Evolutionary conservation across 2,888 invertebrate genomes (phyloP).

Genomic region (Cordylochernes scorpioides): DNA sequence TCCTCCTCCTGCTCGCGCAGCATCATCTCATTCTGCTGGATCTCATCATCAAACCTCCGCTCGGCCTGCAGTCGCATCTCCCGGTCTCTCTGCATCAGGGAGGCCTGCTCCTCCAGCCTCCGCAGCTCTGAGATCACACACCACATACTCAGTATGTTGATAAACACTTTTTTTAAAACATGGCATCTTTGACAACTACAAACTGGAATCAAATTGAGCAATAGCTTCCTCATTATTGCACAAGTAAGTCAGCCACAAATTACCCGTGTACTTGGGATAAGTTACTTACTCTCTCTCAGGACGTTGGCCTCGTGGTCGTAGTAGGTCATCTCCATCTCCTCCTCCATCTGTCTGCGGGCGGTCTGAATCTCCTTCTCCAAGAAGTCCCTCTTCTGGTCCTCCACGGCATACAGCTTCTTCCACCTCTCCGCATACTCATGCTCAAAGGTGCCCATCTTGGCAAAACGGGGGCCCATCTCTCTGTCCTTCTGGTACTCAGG

Average conservation of each 20-base stretch:
- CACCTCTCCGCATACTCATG: slow-evolving; percentile 85
- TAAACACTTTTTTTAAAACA: no score
- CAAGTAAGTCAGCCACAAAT: slow-evolving; percentile 1
- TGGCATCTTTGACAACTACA: no score
- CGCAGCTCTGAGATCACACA: slow-evolving; percentile 2
- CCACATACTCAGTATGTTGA: no score
- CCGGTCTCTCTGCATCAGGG: slow-evolving; percentile 1
- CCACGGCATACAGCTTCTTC: slow-evolving; percentile 79
- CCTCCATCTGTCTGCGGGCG: slow-evolving; percentile 18
- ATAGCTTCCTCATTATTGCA: no score
- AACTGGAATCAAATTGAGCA: no score
- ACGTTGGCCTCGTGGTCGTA: slow-evolving; percentile 20
- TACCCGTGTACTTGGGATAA: no score
- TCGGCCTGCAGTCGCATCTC: slow-evolving; percentile 4
- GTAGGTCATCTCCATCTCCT: slow-evolving; percentile 21
- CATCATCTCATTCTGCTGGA: slow-evolving; percentile 5
- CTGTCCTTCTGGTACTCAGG: slow-evolving; percentile 55
- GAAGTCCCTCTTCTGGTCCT: slow-evolving; percentile 61
- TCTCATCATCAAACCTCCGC: slow-evolving; percentile 6
- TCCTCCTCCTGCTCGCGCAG: slow-evolving; percentile 9
- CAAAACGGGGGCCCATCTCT: slow-evolving; percentile 70
- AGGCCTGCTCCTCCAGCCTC: slow-evolving; percentile 1
- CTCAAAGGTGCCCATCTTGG: slow-evolving; percentile 59
- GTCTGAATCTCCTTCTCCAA: slow-evolving; percentile 63
- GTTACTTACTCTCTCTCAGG: slow-evolving; percentile 6